These are phyloP conservation scores for Helicoverpa armigera DNA, from an alignment of 1,140 invertebrate species.

Conservation along the genomic window DNA sequence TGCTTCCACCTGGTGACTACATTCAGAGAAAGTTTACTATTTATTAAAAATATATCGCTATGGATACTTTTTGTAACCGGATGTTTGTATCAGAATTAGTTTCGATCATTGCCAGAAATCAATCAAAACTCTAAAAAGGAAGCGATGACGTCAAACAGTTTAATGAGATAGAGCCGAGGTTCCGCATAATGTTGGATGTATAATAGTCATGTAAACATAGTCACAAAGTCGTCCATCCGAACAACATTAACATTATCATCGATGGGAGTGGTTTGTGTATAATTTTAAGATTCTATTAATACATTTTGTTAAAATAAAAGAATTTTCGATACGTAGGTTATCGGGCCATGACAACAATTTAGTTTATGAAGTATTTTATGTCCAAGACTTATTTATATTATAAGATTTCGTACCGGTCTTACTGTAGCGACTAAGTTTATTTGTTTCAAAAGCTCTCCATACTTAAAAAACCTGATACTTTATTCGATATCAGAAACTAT, in stretches of 20 bases:
- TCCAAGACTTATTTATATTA: conserved; percentile 69
- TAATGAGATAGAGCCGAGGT: conserved; percentile 67
- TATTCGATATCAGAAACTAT: conserved; percentile 9
- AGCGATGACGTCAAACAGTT: conserved; percentile 72
- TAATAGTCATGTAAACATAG: conserved; percentile 74
- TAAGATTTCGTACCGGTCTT: conserved; percentile 58
- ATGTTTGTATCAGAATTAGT: conserved; percentile 24
- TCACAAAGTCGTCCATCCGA: conserved; percentile 76
- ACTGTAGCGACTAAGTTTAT: conserved; percentile 37
- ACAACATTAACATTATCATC: conserved; percentile 78
- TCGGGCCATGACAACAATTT: conserved; percentile 81
- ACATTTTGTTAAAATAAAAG: conserved; percentile 75
- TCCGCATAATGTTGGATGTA: conserved; percentile 69
- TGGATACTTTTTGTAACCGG: not conserved
- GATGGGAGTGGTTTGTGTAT: conserved; percentile 79
- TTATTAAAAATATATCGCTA: conserved; percentile 10
- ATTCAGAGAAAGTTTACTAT: not conserved
- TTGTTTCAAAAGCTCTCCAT: conserved; percentile 37
- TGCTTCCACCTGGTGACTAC: conserved; percentile 53
- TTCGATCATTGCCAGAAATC: conserved; percentile 43
- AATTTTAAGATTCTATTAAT: conserved; percentile 76
- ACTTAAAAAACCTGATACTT: not conserved
- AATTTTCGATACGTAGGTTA: conserved; percentile 77
- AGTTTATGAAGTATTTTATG: conserved; percentile 67
- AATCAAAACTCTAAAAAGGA: conserved; percentile 62